These are phyloP conservation scores for Parazoanthus atlanticus DNA, from an alignment of 92 coral and sea anemone genomes.

Conservation along the genomic window DNA sequence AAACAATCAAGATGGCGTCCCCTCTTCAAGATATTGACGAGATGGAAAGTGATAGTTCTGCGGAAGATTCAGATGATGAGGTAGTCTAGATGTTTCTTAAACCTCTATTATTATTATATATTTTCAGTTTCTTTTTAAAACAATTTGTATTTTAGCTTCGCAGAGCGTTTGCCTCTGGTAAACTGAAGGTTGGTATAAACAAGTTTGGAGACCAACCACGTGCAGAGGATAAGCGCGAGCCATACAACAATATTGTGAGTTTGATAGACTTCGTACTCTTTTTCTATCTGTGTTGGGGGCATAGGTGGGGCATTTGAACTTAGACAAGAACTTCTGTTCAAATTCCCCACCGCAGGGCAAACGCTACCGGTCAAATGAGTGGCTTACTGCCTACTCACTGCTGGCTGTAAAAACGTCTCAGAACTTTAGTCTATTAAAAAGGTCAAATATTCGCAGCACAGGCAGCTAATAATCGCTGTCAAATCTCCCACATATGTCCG, in stretches of 20 bases:
- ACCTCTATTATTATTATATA: neutral
- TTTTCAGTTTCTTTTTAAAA: neutral
- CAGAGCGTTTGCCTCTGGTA: conserved; percentile 84
- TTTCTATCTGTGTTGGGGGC: too few species aligned
- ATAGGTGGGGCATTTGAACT: too few species aligned
- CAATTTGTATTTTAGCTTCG: conserved; percentile 64
- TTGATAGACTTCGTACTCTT: neutral
- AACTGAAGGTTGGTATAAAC: conserved; percentile 90
- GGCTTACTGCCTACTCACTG: too few species aligned
- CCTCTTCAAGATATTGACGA: conserved; percentile 42
- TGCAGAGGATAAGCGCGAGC: conserved; percentile 50
- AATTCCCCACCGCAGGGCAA: too few species aligned
- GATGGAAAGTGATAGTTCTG: conserved; percentile 64
- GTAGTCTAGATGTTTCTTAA: conserved; percentile 20
- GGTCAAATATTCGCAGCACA: too few species aligned
- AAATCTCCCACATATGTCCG: too few species aligned
- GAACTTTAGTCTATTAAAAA: too few species aligned
- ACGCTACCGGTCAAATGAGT: too few species aligned
- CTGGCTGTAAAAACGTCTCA: too few species aligned
- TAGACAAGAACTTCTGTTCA: too few species aligned
- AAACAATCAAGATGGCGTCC: conserved; percentile 74
- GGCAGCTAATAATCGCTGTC: too few species aligned
- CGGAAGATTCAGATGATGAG: conserved; percentile 80
- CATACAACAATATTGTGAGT: conserved; percentile 86
- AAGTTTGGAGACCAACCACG: conserved; percentile 62